Evolutionary conservation across 2,113 vertebrate genomes (phyloP).

Genomic region (Indicator maculatus): DNA sequence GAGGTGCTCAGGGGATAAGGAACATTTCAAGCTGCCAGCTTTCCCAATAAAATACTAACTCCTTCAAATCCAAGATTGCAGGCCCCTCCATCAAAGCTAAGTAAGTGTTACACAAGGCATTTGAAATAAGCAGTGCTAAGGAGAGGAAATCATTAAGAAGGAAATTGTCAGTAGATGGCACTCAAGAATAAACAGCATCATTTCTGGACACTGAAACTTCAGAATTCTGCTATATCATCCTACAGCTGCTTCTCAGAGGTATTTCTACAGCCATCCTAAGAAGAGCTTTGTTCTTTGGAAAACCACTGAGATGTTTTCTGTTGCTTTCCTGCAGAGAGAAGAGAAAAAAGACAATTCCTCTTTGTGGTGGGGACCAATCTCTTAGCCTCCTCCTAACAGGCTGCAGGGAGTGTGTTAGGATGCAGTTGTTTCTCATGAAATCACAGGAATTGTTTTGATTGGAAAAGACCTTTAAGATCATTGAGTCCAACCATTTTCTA

Average conservation of each 20-base stretch:
- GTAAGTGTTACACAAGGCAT: neutral
- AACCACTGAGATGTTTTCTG: neutral
- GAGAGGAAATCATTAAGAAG: neutral
- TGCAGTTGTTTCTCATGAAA: neutral
- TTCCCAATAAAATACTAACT: neutral
- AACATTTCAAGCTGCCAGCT: neutral
- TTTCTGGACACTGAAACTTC: neutral
- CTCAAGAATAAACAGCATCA: constrained; percentile 47
- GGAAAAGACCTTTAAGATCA: too few species aligned
- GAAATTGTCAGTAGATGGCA: constrained; percentile 50
- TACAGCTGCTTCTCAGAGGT: neutral
- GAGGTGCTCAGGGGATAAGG: neutral
- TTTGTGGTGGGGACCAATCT: neutral
- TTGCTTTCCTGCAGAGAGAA: neutral
- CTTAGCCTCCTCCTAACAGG: neutral
- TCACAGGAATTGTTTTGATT: too few species aligned
- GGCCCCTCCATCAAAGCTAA: neutral
- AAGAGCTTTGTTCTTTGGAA: neutral
- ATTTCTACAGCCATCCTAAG: neutral
- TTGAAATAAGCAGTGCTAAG: neutral
- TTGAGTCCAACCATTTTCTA: too few species aligned
- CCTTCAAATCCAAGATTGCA: neutral
- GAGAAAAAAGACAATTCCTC: neutral
- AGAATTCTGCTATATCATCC: neutral
- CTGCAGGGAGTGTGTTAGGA: neutral